Evolutionary conservation across 35 echinoderm and acorn worm genomes (phyloP).

Genomic region (Apostichopus californicus): DNA sequence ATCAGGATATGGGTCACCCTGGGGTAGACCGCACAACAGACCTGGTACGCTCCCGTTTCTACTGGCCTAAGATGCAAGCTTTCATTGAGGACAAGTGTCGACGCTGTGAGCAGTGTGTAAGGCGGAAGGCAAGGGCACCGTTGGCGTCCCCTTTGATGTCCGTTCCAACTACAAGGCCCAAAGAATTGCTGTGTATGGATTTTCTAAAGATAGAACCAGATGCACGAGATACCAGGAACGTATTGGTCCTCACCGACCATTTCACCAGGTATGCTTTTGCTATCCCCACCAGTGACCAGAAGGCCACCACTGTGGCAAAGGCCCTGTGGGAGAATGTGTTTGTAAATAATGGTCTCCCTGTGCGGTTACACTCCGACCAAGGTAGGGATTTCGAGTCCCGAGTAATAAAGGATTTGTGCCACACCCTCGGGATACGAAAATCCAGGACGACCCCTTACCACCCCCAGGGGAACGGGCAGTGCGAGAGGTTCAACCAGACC

Average conservation of each 20-base stretch:
- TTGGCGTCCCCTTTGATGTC: slow-evolving; percentile 12
- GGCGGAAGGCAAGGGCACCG: slow-evolving; percentile 4
- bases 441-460: slow-evolving; percentile 52
- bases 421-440: slow-evolving; percentile 38
- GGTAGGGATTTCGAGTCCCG: slow-evolving; percentile 46
- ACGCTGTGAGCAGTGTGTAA: slow-evolving; percentile 53
- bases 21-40: too few relatives aligned
- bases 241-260: slow-evolving; percentile 65
- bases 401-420: slow-evolving; percentile 51
- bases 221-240: slow-evolving; percentile 36
- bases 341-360: slow-evolving; percentile 70
- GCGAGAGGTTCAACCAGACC: slow-evolving; percentile 36
- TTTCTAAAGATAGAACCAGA: slow-evolving; percentile 63
- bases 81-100: slow-evolving; percentile 38
- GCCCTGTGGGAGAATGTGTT: slow-evolving; percentile 59
- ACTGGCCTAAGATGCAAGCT: slow-evolving; percentile 16
- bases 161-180: slow-evolving; percentile 60
- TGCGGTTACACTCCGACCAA: slow-evolving; percentile 45
- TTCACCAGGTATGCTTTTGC: slow-evolving; percentile 67
- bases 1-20: slow-evolving; percentile 60
- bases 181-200: slow-evolving; percentile 80
- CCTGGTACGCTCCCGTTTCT: too few relatives aligned
- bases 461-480: too few relatives aligned
- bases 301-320: slow-evolving; percentile 57
- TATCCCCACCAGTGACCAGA: slow-evolving; percentile 65